Evolutionary conservation across 2,888 invertebrate species (phyloP).

Genomic region (Spodoptera picta): DNA sequence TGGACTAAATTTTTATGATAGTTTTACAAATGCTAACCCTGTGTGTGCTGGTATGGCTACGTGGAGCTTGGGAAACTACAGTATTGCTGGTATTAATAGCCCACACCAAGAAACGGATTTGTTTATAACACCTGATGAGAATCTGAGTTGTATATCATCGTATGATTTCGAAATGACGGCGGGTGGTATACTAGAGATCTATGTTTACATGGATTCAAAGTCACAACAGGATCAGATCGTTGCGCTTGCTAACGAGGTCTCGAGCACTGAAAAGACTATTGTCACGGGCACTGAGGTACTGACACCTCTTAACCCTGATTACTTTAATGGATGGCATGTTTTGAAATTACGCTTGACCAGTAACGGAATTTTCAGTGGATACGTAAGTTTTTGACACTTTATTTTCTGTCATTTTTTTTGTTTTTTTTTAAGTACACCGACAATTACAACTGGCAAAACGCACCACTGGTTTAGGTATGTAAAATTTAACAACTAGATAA

Average conservation of each 20-base stretch:
- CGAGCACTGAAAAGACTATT: constrained; percentile 35
- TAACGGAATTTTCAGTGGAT: constrained; percentile 56
- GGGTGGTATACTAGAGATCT: constrained; percentile 57
- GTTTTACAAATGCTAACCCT: constrained; percentile 49
- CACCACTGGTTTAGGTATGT: no score
- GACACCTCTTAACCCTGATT: constrained; percentile 41
- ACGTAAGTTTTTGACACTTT: constrained; percentile 59
- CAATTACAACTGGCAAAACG: no score
- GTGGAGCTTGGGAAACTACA: constrained; percentile 58
- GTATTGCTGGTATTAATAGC: constrained; percentile 39
- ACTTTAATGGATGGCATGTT: constrained; percentile 57
- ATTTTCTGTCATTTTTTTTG: no score
- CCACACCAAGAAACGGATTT: constrained; percentile 52
- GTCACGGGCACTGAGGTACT: constrained; percentile 46
- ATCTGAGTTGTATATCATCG: constrained; percentile 62
- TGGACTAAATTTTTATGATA: constrained; percentile 47
- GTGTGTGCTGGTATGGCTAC: constrained; percentile 48
- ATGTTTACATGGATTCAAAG: constrained; percentile 53
- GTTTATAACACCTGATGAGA: constrained; percentile 55
- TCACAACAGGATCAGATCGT: constrained; percentile 54
- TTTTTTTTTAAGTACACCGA: no score
- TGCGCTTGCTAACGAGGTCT: constrained; percentile 54
- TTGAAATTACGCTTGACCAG: constrained; percentile 51
- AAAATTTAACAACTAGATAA: no score
- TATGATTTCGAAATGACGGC: constrained; percentile 57